phyloP scores from a whole-genome alignment of 2,797 vertebrate species.

The Rhinophrynus dorsalis region DNA sequence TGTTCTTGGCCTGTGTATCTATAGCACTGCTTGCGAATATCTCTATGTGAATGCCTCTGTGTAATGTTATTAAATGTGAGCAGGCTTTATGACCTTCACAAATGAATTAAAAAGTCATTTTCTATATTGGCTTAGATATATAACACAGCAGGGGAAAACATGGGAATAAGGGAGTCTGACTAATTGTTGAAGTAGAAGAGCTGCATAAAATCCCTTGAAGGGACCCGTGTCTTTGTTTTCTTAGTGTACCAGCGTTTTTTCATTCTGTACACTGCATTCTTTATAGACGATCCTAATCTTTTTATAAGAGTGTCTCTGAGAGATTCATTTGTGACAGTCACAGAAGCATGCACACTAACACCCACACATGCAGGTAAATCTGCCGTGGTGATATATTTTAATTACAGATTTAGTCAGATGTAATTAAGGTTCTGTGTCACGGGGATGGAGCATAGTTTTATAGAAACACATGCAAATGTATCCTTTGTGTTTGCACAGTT shows the following conservation, averaged over 20 bases:
- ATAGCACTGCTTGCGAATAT: neutral
- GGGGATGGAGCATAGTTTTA: conserved; percentile 65
- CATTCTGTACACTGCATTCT: conserved; percentile 45
- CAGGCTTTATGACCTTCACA: conserved; percentile 16
- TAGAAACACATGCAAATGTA: conserved; percentile 66
- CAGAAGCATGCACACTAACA: conserved; percentile 70
- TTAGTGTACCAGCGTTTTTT: conserved; percentile 6
- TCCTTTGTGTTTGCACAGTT: conserved; percentile 59
- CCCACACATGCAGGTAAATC: conserved; percentile 79
- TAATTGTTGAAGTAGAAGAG: conserved; percentile 2
- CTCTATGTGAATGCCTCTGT: neutral
- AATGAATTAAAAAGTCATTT: conserved; percentile 26
- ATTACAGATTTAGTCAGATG: conserved; percentile 93
- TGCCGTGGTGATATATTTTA: conserved; percentile 90
- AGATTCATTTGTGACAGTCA: conserved; percentile 87
- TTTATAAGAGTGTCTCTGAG: conserved; percentile 58
- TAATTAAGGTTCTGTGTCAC: conserved; percentile 88
- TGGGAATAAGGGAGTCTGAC: neutral
- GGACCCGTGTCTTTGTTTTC: conserved; percentile 1
- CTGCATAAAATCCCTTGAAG: conserved; percentile 11
- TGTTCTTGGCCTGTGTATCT: neutral
- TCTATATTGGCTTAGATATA: conserved; percentile 20
- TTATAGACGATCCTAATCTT: conserved; percentile 57
- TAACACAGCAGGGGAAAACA: conserved; percentile 20
- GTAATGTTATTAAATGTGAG: neutral